Conservation (phyloP, 2,113 vertebrate species). For the Chlorocebus sabaeus region DNA sequence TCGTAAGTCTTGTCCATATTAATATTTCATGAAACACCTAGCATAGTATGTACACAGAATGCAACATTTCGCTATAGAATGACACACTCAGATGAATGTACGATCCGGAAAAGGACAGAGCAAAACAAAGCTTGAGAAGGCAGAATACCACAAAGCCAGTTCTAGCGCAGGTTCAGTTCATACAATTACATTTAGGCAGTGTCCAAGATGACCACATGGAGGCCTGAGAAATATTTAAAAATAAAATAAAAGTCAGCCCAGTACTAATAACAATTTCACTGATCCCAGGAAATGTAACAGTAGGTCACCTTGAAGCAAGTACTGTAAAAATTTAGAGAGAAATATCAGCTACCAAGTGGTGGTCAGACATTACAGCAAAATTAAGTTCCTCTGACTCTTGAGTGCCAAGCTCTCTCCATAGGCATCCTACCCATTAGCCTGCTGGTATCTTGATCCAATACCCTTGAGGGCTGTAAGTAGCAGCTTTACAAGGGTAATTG, state of each 20-base stretch:
- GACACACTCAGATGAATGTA: neutral
- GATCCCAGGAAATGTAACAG: neutral
- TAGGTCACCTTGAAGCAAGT: conserved; percentile 25
- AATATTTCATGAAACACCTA: neutral
- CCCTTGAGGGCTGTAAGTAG: conserved; percentile 64
- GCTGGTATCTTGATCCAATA: conserved; percentile 57
- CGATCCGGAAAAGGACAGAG: neutral
- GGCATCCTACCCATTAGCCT: conserved; percentile 66
- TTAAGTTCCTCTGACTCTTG: neutral
- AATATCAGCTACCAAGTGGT: neutral
- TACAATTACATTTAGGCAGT: neutral
- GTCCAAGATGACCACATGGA: fast-evolving
- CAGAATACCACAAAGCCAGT: neutral
- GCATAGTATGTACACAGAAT: neutral
- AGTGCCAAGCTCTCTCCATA: conserved; percentile 22
- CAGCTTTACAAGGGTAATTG: conserved; percentile 75
- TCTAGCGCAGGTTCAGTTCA: neutral
- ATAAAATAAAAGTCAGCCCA: neutral
- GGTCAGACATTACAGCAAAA: conserved; percentile 22
- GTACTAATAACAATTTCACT: neutral
- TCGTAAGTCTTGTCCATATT: neutral
- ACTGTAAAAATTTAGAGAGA: neutral
- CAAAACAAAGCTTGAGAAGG: neutral
- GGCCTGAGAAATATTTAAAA: neutral
- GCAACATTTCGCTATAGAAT: neutral